Base-by-base conservation (phyloP, 2,797 vertebrate species). In the Benthosema pterotum region DNA sequence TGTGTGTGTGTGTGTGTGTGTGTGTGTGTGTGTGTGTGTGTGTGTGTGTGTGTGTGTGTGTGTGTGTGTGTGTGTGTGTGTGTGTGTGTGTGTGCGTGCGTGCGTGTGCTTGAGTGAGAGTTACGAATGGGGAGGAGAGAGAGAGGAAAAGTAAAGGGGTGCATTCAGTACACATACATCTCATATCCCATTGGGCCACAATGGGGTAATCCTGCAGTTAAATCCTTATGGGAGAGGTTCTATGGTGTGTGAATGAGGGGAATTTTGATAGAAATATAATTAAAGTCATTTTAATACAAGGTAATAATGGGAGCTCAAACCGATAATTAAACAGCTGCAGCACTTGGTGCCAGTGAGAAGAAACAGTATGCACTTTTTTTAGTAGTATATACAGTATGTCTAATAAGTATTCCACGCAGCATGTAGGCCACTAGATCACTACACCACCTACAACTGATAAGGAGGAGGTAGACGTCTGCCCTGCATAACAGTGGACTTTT, bases 401-500 rank as follows among this genome's bases (percentile, higher is more conserved):
- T 48, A n/a, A n/a, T n/a, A n/a, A n/a, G n/a, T n/a, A n/a, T n/a
- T n/a, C n/a, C n/a, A n/a, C n/a, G n/a, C n/a, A n/a, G n/a, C n/a
- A n/a, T n/a, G n/a, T n/a, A 28, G 48, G 16, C 1, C 28, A 5
- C 42, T 48, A n/a, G 47, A 38, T n/a, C 4, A 43, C 14, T 52
- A 5, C 17, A 16, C n/a, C 13, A 52, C 28, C 60, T 70, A n/a
- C 9, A 6, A 18, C 19, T 8, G 15, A 50, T 7, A 22, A 12
- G 46, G 46, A 17, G 43, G 47, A n/a, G 65, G 42, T 57, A 54
- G 32, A 25, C 66, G 72, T 69, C 71, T 42, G 47, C 71, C 52
- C 75, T 70, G 32, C 32, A 38, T 38, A 12, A 18, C 15, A 52
- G 48, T 43, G 11, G 54, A 84, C 71, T 75, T 80, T 25, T 25